Percentiles rank a stretch among this genome's conserved stretches.
phyloP scores from a whole-genome alignment of 2,888 invertebrate genomes.

The Orthosia incerta region DNA sequence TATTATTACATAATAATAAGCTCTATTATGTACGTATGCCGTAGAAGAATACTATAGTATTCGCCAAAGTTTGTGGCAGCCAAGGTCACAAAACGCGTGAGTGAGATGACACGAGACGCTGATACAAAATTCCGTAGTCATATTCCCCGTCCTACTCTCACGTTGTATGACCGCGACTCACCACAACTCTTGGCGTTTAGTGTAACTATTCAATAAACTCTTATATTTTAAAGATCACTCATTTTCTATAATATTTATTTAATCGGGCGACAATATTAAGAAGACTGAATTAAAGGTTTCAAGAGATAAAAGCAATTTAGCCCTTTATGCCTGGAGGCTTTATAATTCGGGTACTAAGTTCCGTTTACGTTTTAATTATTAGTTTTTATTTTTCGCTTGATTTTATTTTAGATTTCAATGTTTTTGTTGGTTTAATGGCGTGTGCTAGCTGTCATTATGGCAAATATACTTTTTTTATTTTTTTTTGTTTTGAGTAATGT shows the following conservation, averaged over 20 bases:
- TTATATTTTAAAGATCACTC: constrained; percentile 38
- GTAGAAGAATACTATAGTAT: constrained; percentile 31
- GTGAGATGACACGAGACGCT: not conserved
- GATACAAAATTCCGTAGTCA: not conserved
- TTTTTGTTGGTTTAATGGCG: no score
- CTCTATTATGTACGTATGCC: constrained; percentile 63
- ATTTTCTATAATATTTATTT: constrained; percentile 16
- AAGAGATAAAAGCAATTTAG: constrained; percentile 11
- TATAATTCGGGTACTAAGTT: no score
- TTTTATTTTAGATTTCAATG: no score
- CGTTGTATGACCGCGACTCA: not conserved
- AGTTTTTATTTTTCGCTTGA: no score
- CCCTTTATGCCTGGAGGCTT: no score
- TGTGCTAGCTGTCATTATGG: no score
- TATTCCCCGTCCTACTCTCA: not conserved
- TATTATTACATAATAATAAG: constrained; percentile 49
- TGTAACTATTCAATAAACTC: constrained; percentile 14
- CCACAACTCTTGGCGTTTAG: not conserved
- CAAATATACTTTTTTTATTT: no score
- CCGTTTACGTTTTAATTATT: no score
- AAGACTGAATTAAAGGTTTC: constrained; percentile 6
- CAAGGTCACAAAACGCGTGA: not conserved
- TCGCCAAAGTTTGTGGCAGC: not conserved
- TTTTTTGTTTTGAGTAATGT: no score
- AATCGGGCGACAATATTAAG: constrained; percentile 27